These are phyloP conservation scores for Caenorhabditis zanzibari DNA, from an alignment of 2,888 invertebrate genomes.

Conservation along the genomic window DNA sequence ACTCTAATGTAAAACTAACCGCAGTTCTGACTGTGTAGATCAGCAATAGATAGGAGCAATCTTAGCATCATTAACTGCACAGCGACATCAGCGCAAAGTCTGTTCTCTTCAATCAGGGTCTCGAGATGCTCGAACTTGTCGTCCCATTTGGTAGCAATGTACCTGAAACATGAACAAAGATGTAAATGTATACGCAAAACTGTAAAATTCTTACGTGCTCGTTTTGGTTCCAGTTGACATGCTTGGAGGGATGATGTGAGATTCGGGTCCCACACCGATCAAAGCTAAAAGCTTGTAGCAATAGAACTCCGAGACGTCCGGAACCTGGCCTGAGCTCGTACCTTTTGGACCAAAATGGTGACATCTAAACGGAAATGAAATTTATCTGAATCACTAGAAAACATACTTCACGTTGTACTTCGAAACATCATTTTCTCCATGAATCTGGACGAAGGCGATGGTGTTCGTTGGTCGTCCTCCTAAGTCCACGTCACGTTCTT, in stretches of 20 bases:
- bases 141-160: constrained; percentile 55
- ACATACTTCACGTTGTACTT: constrained; percentile 60
- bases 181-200: constrained; percentile 40
- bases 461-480: constrained; percentile 40
- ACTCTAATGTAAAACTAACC: constrained; percentile 22
- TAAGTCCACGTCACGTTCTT: constrained; percentile 36
- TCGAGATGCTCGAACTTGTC: constrained; percentile 45
- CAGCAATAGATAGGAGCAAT: constrained; percentile 30
- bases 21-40: constrained; percentile 36
- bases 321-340: constrained; percentile 25
- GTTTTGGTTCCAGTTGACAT: constrained; percentile 48
- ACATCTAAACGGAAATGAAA: constrained; percentile 51
- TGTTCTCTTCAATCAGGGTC: constrained; percentile 34
- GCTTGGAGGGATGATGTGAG: constrained; percentile 44
- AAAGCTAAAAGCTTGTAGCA: constrained; percentile 52
- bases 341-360: constrained; percentile 46
- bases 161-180: constrained; percentile 41
- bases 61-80: constrained; percentile 48
- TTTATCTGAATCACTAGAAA: constrained; percentile 51
- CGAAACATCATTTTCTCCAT: constrained; percentile 48
- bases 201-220: constrained; percentile 59
- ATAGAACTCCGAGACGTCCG: constrained; percentile 54
- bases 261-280: constrained; percentile 48
- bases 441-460: constrained; percentile 51
- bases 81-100: constrained; percentile 39